A percentile compares a stretch with the other conserved stretches of the same genome.
Evolutionary conservation across 2,888 invertebrate genomes (phyloP).

Genomic region (Shargacucullia verbasci): DNA sequence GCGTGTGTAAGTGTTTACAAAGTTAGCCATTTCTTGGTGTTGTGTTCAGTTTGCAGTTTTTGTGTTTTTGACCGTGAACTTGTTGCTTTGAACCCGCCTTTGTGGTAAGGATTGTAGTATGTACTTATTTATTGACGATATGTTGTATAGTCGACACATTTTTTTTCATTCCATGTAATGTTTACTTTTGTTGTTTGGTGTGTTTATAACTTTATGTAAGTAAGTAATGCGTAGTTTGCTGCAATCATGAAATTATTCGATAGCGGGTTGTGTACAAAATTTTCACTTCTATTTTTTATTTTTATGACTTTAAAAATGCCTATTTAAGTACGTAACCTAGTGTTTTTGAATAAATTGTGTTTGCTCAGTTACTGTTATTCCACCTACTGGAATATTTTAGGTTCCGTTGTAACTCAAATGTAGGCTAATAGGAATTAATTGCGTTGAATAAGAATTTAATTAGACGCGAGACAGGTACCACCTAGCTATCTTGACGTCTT

Average conservation of each 20-base stretch:
- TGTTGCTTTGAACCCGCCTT: constrained; percentile 71
- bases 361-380: no score
- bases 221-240: constrained; percentile 23
- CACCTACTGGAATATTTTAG: constrained; percentile 29
- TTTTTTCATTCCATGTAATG: constrained; percentile 4
- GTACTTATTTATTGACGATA: constrained; percentile 12
- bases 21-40: constrained; percentile 74
- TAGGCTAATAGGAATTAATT: constrained; percentile 19
- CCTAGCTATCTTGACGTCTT: no score
- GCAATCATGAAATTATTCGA: no score
- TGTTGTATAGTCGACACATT: not conserved
- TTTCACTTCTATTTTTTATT: no score
- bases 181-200: constrained; percentile 11
- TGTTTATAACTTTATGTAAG: not conserved
- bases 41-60: constrained; percentile 71
- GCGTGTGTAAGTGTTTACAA: constrained; percentile 78
- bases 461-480: not conserved
- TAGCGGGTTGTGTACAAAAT: no score
- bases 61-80: constrained; percentile 76
- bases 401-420: constrained; percentile 4
- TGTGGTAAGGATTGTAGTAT: constrained; percentile 64
- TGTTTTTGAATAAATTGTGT: no score
- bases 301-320: no score
- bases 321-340: no score
- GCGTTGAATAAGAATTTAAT: constrained; percentile 31